phyloP scores from a whole-genome alignment of 2,888 invertebrate genomes.

The Drosophila differens region DNA sequence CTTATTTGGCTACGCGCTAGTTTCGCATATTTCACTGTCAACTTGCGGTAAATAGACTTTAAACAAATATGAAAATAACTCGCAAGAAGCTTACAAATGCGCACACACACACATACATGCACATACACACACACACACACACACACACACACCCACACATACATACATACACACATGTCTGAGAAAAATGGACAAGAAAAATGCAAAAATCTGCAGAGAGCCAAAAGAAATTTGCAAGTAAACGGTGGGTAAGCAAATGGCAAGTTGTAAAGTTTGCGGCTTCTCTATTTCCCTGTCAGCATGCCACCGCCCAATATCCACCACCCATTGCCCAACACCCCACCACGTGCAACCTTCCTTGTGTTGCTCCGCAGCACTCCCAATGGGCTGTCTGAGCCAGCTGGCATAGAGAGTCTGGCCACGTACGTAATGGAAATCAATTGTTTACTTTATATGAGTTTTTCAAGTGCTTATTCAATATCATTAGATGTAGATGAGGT shows the following conservation, averaged over 20 bases:
- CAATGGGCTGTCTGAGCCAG: constrained; percentile 25
- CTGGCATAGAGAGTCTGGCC: constrained; percentile 44
- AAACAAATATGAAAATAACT: constrained; percentile 80
- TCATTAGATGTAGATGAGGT: constrained; percentile 72
- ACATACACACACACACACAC: constrained; percentile 9
- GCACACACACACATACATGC: constrained; percentile 11
- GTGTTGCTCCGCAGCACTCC: constrained; percentile 7
- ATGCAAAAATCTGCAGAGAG: constrained; percentile 59
- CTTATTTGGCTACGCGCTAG: constrained; percentile 80
- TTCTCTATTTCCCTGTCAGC: constrained; percentile 54
- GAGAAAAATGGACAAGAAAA: constrained; percentile 61
- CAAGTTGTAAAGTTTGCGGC: constrained; percentile 72
- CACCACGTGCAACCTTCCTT: neutral
- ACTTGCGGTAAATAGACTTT: constrained; percentile 80
- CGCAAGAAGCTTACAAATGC: constrained; percentile 56
- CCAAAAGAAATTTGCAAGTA: constrained; percentile 73
- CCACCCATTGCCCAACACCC: neutral
- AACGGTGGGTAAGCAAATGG: constrained; percentile 75
- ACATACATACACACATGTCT: constrained; percentile 4
- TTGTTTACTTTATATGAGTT: constrained; percentile 79
- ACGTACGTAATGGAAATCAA: constrained; percentile 75
- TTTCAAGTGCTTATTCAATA: constrained; percentile 80
- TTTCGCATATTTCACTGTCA: constrained; percentile 80
- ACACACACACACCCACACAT: neutral
- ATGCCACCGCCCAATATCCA: constrained; percentile 1